A percentile compares a stretch with the other conserved stretches of the same genome.
Evolutionary conservation across 2,113 vertebrate species (phyloP).

Genomic region (Chroicocephalus ridibundus): DNA sequence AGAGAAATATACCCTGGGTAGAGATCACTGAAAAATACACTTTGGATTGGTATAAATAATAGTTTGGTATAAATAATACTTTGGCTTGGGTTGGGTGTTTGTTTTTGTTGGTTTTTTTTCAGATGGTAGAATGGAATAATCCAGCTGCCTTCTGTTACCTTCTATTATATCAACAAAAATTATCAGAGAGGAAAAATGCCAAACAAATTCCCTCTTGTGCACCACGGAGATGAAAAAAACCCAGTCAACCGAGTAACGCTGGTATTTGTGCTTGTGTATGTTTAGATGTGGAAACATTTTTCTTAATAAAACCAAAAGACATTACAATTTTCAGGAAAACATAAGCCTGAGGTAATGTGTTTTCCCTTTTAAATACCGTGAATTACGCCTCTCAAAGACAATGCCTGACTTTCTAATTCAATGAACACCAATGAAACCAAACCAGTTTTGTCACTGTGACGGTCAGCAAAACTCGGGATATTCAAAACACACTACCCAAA

Average conservation of each 20-base stretch:
- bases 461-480: neutral
- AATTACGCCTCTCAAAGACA: neutral
- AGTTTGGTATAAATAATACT: neutral
- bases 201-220: neutral
- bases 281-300: neutral
- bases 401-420: neutral
- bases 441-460: rapidly evolving
- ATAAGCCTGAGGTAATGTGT: neutral
- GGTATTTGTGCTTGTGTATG: neutral
- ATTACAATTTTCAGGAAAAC: neutral
- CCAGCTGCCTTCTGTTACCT: neutral
- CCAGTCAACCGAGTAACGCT: neutral
- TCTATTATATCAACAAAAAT: neutral
- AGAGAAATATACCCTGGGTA: neutral
- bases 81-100: neutral
- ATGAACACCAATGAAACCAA: neutral
- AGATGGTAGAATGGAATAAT: neutral
- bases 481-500: neutral
- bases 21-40: neutral
- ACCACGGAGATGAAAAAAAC: neutral
- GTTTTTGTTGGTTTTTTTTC: neutral
- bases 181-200: neutral
- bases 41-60: neutral
- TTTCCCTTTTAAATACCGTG: neutral
- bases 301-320: constrained; percentile 11